phyloP scores from a whole-genome alignment of 2,797 vertebrate species.

The Myotis myotis region DNA sequence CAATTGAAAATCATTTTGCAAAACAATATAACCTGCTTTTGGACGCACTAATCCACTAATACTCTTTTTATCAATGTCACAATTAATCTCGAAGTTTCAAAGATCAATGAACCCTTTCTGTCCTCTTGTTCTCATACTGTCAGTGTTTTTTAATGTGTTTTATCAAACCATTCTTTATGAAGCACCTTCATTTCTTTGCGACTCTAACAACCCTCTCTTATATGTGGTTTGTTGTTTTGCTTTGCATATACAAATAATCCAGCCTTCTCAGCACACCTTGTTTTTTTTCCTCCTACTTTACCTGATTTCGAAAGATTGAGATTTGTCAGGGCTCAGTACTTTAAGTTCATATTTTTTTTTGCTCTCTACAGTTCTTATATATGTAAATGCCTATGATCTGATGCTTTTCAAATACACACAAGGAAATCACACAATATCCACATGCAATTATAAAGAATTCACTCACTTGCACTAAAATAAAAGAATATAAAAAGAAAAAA shows the following conservation, averaged over 20 bases:
- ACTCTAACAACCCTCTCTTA: not conserved
- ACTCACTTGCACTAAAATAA: not conserved
- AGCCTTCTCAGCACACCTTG: not conserved
- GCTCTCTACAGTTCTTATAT: not conserved
- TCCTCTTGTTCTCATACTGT: not conserved
- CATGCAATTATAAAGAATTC: not conserved
- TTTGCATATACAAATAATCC: not conserved
- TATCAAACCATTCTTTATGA: not conserved
- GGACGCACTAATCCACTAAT: fast-evolving
- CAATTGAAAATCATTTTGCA: not conserved
- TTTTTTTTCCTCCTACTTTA: not conserved
- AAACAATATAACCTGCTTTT: not conserved
- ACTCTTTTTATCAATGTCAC: not conserved
- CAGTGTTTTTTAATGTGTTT: not conserved
- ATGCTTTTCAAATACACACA: not conserved
- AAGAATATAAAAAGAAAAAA: not conserved
- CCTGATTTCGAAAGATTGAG: not conserved
- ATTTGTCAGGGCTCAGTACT: not conserved
- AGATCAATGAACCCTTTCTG: not conserved
- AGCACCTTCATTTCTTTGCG: not conserved
- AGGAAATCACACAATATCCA: not conserved
- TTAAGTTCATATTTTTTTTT: not conserved
- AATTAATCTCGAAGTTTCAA: not conserved
- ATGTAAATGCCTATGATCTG: not conserved
- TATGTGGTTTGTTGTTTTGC: not conserved